A percentile compares a stretch with the other conserved stretches of the same genome.
Conservation (phyloP, 1,140 invertebrate genomes). For the Akabosia matsudoensis region DNA sequence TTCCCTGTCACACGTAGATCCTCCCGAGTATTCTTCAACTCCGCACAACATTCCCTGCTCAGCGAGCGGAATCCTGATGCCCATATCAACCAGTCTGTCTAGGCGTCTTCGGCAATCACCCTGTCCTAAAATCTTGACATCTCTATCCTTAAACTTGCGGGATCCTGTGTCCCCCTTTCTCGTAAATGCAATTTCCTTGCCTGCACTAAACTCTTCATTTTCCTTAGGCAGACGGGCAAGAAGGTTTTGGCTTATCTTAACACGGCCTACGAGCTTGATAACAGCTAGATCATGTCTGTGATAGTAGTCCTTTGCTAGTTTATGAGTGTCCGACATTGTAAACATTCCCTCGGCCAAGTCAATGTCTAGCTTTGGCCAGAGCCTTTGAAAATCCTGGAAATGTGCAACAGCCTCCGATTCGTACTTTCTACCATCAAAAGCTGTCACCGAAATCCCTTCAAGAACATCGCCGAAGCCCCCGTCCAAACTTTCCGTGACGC, state of each 20-base stretch:
- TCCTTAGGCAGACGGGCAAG: neutral
- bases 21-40: neutral
- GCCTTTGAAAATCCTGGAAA: neutral
- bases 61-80: neutral
- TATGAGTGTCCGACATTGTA: neutral
- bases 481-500: neutral
- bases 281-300: neutral
- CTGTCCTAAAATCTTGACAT: neutral
- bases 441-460: neutral
- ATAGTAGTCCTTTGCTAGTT: neutral
- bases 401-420: neutral
- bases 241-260: neutral
- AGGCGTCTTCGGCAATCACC: neutral
- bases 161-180: neutral
- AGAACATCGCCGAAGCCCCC: neutral
- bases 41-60: neutral
- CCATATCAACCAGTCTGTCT: neutral
- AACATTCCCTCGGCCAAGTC: neutral
- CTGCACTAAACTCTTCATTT: neutral
- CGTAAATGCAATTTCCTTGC: neutral
- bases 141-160: neutral
- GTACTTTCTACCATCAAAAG: neutral
- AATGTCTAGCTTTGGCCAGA: neutral
- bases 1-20: conserved; percentile 6
- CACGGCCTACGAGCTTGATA: neutral